phyloP scores from a whole-genome alignment of 2,888 invertebrate species.

The Fragum whitleyi region DNA sequence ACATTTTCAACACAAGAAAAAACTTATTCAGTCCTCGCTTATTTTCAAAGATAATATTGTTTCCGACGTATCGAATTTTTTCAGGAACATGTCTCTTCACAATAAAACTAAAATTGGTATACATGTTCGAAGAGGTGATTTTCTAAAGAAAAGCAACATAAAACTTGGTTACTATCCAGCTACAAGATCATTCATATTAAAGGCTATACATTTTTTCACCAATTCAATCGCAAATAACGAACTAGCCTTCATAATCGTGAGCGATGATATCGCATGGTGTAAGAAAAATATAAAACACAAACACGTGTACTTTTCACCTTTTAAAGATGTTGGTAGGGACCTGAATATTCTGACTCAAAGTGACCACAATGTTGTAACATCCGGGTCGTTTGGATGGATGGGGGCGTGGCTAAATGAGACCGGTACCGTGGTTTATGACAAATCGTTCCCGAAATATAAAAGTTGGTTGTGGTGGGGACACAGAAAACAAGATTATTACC shows the following conservation, averaged over 20 bases:
- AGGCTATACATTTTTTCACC: not conserved
- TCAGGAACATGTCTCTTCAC: not conserved
- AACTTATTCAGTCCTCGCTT: not conserved
- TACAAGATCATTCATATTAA: not conserved
- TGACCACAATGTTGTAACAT: constrained; percentile 85
- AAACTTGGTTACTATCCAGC: constrained; percentile 34
- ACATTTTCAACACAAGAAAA: not conserved
- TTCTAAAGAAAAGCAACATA: constrained; percentile 52
- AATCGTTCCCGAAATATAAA: constrained; percentile 58
- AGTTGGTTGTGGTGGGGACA: constrained; percentile 63
- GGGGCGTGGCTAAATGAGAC: constrained; percentile 76
- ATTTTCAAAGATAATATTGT: not conserved
- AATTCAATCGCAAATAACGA: not conserved
- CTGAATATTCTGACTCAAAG: constrained; percentile 67
- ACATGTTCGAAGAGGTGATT: constrained; percentile 72
- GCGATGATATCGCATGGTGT: not conserved
- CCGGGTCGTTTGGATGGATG: constrained; percentile 82
- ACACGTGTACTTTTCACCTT: constrained; percentile 14
- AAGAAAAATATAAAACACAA: not conserved
- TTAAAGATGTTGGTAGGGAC: constrained; percentile 55
- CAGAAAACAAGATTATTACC: constrained; percentile 67
- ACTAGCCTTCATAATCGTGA: not conserved
- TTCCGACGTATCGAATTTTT: not conserved
- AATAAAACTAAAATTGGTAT: constrained; percentile 37
- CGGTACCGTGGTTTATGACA: constrained; percentile 72